A percentile compares a stretch with the other conserved stretches of the same genome.
These are phyloP conservation scores for Python bivittatus DNA, from an alignment of 2,113 vertebrate species.

Conservation along the genomic window DNA sequence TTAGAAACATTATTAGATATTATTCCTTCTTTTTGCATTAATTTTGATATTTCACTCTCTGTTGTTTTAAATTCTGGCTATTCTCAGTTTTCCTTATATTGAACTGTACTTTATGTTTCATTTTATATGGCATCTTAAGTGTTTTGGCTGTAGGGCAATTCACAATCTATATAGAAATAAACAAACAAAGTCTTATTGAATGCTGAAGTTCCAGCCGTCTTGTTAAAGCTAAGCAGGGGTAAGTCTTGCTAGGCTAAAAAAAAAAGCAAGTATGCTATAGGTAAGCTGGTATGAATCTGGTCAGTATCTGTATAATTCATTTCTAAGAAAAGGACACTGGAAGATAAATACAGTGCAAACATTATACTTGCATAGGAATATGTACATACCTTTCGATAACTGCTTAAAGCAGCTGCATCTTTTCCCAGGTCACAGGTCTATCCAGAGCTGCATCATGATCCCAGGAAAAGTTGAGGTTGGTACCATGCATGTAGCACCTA, in stretches of 20 bases:
- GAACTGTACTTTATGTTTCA: background rate
- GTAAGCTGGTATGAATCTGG: background rate
- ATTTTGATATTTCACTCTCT: background rate
- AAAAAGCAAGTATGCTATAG: background rate
- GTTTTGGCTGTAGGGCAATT: background rate
- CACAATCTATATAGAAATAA: background rate
- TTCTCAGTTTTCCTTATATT: background rate
- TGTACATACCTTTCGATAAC: background rate
- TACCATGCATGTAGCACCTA: background rate
- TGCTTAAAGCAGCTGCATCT: background rate
- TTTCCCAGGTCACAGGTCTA: background rate
- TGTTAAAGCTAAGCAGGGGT: background rate
- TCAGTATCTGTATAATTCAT: background rate
- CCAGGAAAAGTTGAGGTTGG: background rate
- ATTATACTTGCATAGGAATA: background rate
- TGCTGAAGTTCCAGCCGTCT: background rate
- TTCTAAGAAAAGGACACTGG: background rate
- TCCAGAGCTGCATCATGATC: background rate
- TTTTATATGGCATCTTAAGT: background rate
- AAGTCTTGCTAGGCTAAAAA: background rate
- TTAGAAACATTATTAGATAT: too few species aligned
- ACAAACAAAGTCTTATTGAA: background rate
- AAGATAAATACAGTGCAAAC: background rate
- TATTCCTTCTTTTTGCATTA: background rate
- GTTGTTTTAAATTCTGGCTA: background rate